These are phyloP conservation scores for Epinephelus fuscoguttatus DNA, from an alignment of 2,113 vertebrate genomes.

Conservation along the genomic window DNA sequence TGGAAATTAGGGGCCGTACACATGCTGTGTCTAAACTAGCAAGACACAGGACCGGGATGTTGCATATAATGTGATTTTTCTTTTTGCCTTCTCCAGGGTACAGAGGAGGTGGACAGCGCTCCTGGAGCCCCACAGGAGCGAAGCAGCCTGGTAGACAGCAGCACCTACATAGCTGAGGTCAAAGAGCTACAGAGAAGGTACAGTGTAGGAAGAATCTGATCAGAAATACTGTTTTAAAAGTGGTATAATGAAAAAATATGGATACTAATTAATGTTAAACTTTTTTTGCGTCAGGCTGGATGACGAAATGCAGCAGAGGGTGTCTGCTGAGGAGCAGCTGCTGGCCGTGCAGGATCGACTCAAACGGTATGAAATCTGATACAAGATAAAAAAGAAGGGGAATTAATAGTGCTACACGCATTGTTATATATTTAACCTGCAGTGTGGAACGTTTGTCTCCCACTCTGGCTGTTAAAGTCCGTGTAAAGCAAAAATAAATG, in stretches of 20 bases:
- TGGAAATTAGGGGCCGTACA: too few species aligned
- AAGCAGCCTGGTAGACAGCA: constrained; percentile 71
- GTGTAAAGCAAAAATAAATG: too few species aligned
- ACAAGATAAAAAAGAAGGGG: background rate
- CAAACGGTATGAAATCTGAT: constrained; percentile 67
- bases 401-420: background rate
- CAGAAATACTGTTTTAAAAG: background rate
- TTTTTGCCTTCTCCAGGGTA: constrained; percentile 76
- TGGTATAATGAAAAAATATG: background rate
- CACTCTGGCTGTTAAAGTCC: too few species aligned
- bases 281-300: constrained; percentile 83
- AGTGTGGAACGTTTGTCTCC: too few species aligned
- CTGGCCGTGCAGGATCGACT: constrained; percentile 88
- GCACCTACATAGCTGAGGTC: constrained; percentile 81
- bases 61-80: background rate
- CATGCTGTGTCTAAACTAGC: background rate
- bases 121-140: constrained; percentile 92
- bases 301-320: constrained; percentile 84
- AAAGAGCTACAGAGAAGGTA: constrained; percentile 91
- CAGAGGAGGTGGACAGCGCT: constrained; percentile 84
- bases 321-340: constrained; percentile 88
- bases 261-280: background rate
- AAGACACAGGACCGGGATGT: background rate
- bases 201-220: fast-evolving
- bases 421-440: too few species aligned